phyloP scores from a whole-genome alignment of 2,888 invertebrate species.

The Drosophila crucigera region DNA sequence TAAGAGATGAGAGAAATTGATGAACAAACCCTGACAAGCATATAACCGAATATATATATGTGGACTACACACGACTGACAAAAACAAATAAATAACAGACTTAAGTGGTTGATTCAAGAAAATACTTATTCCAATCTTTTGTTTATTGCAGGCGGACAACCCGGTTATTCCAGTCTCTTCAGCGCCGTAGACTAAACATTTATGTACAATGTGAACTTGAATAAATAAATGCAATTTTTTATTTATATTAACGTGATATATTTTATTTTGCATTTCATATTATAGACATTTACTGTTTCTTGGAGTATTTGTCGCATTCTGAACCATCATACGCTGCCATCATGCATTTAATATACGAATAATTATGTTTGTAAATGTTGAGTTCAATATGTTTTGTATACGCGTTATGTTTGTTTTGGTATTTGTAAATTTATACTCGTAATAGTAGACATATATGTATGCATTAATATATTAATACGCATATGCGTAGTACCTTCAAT shows the following conservation, averaged over 20 bases:
- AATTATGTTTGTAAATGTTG: slow-evolving; percentile 69
- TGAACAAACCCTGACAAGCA: slow-evolving; percentile 52
- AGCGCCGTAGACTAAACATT: neutral
- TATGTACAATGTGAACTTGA: slow-evolving; percentile 16
- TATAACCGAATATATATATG: slow-evolving; percentile 52
- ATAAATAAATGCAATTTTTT: slow-evolving; percentile 45
- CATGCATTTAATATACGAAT: slow-evolving; percentile 61
- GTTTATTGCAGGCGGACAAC: slow-evolving; percentile 31
- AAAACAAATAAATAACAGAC: neutral
- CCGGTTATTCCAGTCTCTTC: neutral
- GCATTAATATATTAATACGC: slow-evolving; percentile 22
- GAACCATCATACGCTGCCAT: slow-evolving; percentile 26
- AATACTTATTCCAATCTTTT: slow-evolving; percentile 9
- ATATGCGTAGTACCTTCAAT: slow-evolving; percentile 53
- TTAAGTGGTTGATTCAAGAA: neutral
- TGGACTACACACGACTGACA: slow-evolving; percentile 53
- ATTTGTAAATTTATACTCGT: slow-evolving; percentile 67
- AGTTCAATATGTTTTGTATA: slow-evolving; percentile 55
- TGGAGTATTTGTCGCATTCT: slow-evolving; percentile 42
- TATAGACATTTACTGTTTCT: slow-evolving; percentile 67
- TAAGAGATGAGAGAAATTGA: slow-evolving; percentile 2
- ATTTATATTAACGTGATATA: slow-evolving; percentile 75
- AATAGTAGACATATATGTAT: slow-evolving; percentile 29
- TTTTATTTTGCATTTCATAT: slow-evolving; percentile 71
- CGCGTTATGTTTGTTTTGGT: slow-evolving; percentile 49